phyloP scores from a whole-genome alignment of 2,113 vertebrate genomes.

The Arenaria interpres region DNA sequence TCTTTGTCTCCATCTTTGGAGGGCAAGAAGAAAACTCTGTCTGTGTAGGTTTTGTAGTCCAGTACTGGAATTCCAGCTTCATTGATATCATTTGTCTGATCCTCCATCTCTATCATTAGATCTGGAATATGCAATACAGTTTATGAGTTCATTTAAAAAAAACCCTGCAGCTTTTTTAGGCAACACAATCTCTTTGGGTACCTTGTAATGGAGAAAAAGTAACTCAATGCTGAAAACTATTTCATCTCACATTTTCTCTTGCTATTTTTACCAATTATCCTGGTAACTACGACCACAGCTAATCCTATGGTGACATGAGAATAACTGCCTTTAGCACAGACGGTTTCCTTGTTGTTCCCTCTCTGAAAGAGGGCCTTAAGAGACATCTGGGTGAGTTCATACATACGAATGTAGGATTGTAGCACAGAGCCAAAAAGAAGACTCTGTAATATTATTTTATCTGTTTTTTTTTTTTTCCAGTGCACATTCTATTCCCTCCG shows the following conservation, averaged over 20 bases:
- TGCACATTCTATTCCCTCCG: neutral
- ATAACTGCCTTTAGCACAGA: neutral
- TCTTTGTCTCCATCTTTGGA: conserved; percentile 92
- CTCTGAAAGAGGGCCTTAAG: neutral
- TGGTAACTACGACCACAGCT: neutral
- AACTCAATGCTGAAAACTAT: neutral
- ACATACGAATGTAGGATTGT: neutral
- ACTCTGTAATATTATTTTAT: neutral
- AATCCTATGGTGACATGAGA: neutral
- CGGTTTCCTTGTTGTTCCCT: neutral
- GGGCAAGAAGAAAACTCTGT: conserved; percentile 94
- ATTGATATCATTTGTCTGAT: conserved; percentile 91
- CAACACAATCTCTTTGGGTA: neutral
- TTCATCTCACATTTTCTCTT: neutral
- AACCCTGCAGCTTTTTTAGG: neutral
- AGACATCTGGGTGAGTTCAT: neutral
- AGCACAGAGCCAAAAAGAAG: neutral
- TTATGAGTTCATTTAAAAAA: neutral
- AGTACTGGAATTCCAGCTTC: conserved; percentile 93
- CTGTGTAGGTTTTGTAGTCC: conserved; percentile 94
- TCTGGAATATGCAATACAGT: conserved; percentile 75
- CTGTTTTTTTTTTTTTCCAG: neutral
- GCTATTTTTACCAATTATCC: neutral
- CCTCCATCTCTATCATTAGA: conserved; percentile 98
- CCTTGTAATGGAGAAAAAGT: neutral